phyloP scores from a whole-genome alignment of 2,888 invertebrate species.

The Icerya purchasi region DNA sequence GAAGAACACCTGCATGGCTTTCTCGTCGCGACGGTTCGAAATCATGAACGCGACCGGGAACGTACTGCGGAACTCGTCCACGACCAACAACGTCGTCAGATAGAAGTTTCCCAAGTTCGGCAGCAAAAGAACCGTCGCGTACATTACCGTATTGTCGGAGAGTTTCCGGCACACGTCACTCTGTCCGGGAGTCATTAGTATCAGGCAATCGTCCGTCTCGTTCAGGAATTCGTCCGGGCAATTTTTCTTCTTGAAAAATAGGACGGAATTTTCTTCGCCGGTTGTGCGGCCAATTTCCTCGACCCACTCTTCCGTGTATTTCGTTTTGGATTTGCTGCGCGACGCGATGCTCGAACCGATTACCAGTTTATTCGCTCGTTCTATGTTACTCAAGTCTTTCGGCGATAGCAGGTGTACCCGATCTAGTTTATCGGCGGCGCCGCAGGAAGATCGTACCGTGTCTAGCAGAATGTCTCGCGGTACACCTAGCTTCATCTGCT shows the following conservation, averaged over 20 bases:
- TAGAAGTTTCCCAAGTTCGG: slow-evolving; percentile 9
- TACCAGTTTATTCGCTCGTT: slow-evolving; percentile 9
- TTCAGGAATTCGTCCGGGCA: background rate
- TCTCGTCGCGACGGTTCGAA: slow-evolving; percentile 6
- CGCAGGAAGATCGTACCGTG: slow-evolving; percentile 14
- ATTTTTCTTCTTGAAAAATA: slow-evolving; percentile 2
- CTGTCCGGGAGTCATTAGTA: slow-evolving; percentile 16
- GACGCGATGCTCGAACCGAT: background rate
- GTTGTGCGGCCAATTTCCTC: slow-evolving; percentile 1
- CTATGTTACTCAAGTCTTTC: slow-evolving; percentile 17
- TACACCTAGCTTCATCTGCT: slow-evolving; percentile 15
- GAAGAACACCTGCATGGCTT: slow-evolving; percentile 14
- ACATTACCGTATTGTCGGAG: slow-evolving; percentile 13
- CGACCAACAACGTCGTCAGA: slow-evolving; percentile 15
- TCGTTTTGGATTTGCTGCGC: background rate
- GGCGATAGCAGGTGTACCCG: slow-evolving; percentile 16
- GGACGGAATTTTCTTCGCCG: slow-evolving; percentile 7
- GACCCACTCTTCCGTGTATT: slow-evolving; percentile 2
- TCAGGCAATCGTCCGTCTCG: slow-evolving; percentile 10
- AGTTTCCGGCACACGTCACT: slow-evolving; percentile 12
- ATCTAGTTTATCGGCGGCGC: slow-evolving; percentile 15
- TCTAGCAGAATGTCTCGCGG: slow-evolving; percentile 17
- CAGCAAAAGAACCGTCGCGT: slow-evolving; percentile 10
- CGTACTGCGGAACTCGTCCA: slow-evolving; percentile 16
- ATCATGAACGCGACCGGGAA: slow-evolving; percentile 17